These are phyloP conservation scores for Chaetops frenatus DNA, from an alignment of 2,113 vertebrate species.

Conservation along the genomic window DNA sequence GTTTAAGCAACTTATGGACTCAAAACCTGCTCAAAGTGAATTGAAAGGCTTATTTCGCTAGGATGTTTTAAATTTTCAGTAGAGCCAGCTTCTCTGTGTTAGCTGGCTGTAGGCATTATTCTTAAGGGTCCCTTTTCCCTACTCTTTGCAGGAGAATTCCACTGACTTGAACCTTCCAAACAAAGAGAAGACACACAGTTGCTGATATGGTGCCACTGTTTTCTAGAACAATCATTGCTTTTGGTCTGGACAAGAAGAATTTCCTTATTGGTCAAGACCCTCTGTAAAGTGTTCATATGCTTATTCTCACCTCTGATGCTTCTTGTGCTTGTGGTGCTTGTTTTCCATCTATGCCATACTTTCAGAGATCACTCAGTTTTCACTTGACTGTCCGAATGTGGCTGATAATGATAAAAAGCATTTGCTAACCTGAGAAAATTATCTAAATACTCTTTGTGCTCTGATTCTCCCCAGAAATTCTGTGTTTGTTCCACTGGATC, in stretches of 20 bases:
- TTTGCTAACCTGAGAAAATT: not conserved
- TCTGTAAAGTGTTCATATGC: not conserved
- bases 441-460: not conserved
- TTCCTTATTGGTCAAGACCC: not conserved
- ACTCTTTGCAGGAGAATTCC: not conserved
- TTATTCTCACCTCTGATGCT: fast-evolving
- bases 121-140: not conserved
- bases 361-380: not conserved
- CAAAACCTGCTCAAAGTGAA: not conserved
- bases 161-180: not conserved
- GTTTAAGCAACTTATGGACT: not conserved
- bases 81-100: not conserved
- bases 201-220: not conserved
- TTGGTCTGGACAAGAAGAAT: too few relatives aligned
- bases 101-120: not conserved
- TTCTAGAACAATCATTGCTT: not conserved
- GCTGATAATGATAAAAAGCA: not conserved
- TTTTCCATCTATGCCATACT: not conserved
- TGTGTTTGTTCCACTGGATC: not conserved
- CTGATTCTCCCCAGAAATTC: not conserved
- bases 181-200: not conserved
- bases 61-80: not conserved
- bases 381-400: not conserved
- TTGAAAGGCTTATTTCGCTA: not conserved
- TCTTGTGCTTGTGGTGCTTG: not conserved